Evolutionary conservation across 2,888 invertebrate genomes (phyloP), one percentile per base, ranked within the genome.

Genomic region (Heliconius ethilla): DNA sequence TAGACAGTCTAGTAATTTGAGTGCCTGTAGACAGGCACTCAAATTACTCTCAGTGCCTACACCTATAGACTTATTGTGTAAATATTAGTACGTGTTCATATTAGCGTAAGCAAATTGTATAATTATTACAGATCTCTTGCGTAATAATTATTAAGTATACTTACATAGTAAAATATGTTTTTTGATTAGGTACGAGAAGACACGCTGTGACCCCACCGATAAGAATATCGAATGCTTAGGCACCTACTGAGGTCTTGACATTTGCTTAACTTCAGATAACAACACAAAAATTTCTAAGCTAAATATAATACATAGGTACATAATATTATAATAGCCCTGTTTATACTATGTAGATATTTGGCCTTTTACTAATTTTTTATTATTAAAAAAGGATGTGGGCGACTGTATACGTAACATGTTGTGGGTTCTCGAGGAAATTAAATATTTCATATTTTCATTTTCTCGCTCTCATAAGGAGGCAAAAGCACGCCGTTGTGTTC

Each of bases 191-290:
- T 77, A 79, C 75, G 67, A 75, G 78, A 69, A 78, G 11, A n/a
- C 74, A 76, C 76, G 81, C 77, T 80, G 78, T 81, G 77, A 85
- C 82, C 73, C 66, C 55, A 51, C 62, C 67, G 83, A 83, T 83
- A 82, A 82, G 62, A 69, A 66, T 80, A 79, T 78, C 70, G 70
- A 59, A 77, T 40, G 69, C 77, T 75, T 77, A 78, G 78, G 74
- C 78, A 76, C 67, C 79, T 77, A 82, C 82, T 86, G 85, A 88
- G 88, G 88, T 89, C 89, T 81, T 81, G 88, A 88, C 87, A 85
- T 84, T 88, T 88, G 87, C 85, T 85, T 85, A 84, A 86, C 82
- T 40, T 63, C 13, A 80, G 88, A 89, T 88, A 88, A 86, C 75
- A 70, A 69, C 66, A 80, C 77, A 65, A 78, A 83, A 83, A 81